Conservation (phyloP, 2,797 vertebrate genomes). For the Lutjanus argentimaculatus region DNA sequence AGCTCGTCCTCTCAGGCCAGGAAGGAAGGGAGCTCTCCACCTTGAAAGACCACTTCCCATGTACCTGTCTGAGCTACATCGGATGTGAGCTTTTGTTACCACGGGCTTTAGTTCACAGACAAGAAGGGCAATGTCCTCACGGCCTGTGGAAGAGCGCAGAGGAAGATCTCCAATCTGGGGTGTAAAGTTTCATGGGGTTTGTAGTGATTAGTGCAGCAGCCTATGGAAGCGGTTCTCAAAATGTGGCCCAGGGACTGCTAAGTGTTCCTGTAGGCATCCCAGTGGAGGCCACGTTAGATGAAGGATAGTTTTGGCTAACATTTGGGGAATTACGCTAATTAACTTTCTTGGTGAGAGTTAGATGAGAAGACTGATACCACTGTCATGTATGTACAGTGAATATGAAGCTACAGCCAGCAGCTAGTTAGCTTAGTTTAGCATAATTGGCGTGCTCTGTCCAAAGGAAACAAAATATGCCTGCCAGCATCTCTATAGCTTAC, state of each 20-base stretch:
- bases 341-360: not conserved
- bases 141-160: slow-evolving; percentile 33
- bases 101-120: slow-evolving; percentile 54
- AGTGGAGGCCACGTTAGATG: not conserved
- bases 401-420: not conserved
- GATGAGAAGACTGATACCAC: slow-evolving; percentile 5
- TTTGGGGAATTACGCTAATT: not conserved
- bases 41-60: slow-evolving; percentile 80
- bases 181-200: slow-evolving; percentile 64
- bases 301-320: not conserved
- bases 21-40: slow-evolving; percentile 73
- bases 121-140: slow-evolving; percentile 68
- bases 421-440: slow-evolving; percentile 24
- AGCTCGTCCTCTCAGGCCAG: slow-evolving; percentile 64
- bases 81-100: slow-evolving; percentile 80
- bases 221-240: slow-evolving; percentile 37
- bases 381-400: not conserved
- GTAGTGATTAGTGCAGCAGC: slow-evolving; percentile 43
- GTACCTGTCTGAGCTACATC: slow-evolving; percentile 73
- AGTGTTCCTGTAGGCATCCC: not conserved
- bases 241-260: slow-evolving; percentile 21
- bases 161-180: slow-evolving; percentile 53
- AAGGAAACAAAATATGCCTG: not conserved
- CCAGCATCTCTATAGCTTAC: too few relatives aligned
- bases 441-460: not conserved